Base-by-base conservation (phyloP, 1,140 invertebrate genomes). In the Coelopa frigida region DNA sequence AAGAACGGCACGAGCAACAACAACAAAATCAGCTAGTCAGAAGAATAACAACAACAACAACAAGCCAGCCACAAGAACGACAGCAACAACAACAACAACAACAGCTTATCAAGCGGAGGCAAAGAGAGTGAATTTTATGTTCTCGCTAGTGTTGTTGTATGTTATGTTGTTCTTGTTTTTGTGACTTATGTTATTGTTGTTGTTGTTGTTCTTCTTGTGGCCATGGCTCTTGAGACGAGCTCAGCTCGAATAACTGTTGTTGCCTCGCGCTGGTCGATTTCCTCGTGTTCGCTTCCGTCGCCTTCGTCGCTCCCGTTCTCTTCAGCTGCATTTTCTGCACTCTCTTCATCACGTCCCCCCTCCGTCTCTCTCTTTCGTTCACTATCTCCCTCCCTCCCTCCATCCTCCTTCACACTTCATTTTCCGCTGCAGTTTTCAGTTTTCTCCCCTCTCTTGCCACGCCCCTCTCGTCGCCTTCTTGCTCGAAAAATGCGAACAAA, bases 401-500 rank as follows among this genome's bases (percentile, higher is more conserved):
- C 8, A 29, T n/a, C 8, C n/a, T 29, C n/a, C n/a, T 29, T 8
- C 27, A 29, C 8, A 29, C 8, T 29, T 8, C n/a, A 29, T 29
- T 8, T 29, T 8, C n/a, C n/a, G 8, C n/a, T 29, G 8, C n/a
- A 8, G 27, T 29, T 29, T 29, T 8, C 27, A 29, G 27, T 18
- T 31, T 26, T 17, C 3, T 11, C 39, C 6, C 14, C 8, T 27
- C 11, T 21, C 12, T 11, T 4, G 17, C 26, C 20, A 22, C 36
- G 5, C 21, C 20, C 5, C 15, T 44, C 4, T 35, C 4, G 11
- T 44, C 35, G 42, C 35, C 24, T 24, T 10, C 35, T 31, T 17
- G 11, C 35, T 14, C 35, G 27, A 49, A 49, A 49, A 49, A 49
- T 49, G 47, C 47, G 47, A 49, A 49, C 47, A 49, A 49, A 49